Conservation (phyloP, 2,797 vertebrate species). For the Stomatorhinus walkeri region DNA sequence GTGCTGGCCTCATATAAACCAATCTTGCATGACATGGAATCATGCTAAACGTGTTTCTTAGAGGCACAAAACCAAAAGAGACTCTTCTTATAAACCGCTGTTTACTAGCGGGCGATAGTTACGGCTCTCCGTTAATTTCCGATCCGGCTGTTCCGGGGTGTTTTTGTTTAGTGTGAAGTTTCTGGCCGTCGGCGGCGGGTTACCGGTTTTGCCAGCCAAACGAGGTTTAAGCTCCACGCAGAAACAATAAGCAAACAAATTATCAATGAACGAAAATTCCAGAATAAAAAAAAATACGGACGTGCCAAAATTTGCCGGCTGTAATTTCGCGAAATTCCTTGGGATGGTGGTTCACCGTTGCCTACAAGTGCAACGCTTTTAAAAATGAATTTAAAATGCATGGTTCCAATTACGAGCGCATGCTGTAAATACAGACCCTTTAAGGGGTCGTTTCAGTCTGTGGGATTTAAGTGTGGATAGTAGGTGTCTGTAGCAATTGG, state of each 20-base stretch:
- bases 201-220: not conserved
- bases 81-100: slow-evolving; percentile 23
- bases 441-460: not conserved
- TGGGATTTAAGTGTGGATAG: not conserved
- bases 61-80: slow-evolving; percentile 20
- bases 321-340: not conserved
- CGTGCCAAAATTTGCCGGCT: not conserved
- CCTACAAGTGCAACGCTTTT: not conserved
- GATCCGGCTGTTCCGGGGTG: not conserved
- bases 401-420: not conserved
- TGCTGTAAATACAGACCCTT: not conserved
- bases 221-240: not conserved
- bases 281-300: not conserved
- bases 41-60: slow-evolving; percentile 34
- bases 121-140: not conserved
- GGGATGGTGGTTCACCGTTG: not conserved
- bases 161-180: not conserved
- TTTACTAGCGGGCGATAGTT: slow-evolving; percentile 25
- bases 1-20: slow-evolving; percentile 43
- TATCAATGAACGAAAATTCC: not conserved
- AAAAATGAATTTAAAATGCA: not conserved
- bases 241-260: not conserved
- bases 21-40: slow-evolving; percentile 42
- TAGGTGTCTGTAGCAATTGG: not conserved
- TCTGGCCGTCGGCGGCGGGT: not conserved